Evolutionary conservation across 1,140 invertebrate genomes (phyloP), one percentile per base, ranked within the genome.

Genomic region (Cardiocondyla obscurior): DNA sequence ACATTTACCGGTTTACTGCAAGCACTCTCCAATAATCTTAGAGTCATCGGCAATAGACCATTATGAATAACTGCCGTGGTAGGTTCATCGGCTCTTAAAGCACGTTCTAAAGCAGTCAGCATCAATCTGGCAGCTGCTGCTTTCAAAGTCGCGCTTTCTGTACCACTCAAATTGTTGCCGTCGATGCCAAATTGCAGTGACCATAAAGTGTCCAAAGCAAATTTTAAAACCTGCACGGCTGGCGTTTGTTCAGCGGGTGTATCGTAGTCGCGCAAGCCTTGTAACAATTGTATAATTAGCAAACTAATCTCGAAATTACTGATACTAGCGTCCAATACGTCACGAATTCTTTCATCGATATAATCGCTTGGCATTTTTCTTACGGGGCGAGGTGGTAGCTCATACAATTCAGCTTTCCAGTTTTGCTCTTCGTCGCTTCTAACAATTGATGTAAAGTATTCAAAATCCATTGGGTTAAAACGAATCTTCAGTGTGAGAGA

Each of bases 391-490:
- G 46, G 84, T 10, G 81, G 65, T 3, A 84, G 2, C n/a, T 92
- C 86, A 22, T 90, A 88, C 0, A 90, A 53, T 5, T 81, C 83
- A 2, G 82, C 57, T 8, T 91, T 88, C 83, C 88, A 91, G 55
- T 92, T 90, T 51, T 85, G 74, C 16, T 96, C 95, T 81, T 95
- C 95, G 39, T 96, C 94, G 76, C 95, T 95, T 0, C 95, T 90
- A 0, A 95, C 90, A 0, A 95, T 93, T 0, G 94, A 95, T 30
- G 95, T 95, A 87, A 96, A 96, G 84, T 96, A 96, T 57, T 96
- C 95, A 86, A 96, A 96, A 82, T 96, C 95, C 93, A 96, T 95
- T n/a, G 94, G 94, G 58, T 95, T 95, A 2, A 95, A 87, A 33
- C 94, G 93, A 25, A 96, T 95, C 86, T 95, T 96, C 12, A 96